Percentiles rank a stretch among this genome's conserved stretches.
phyloP scores from a whole-genome alignment of 2,888 invertebrate genomes.

The Caenorhabditis panamensis region DNA sequence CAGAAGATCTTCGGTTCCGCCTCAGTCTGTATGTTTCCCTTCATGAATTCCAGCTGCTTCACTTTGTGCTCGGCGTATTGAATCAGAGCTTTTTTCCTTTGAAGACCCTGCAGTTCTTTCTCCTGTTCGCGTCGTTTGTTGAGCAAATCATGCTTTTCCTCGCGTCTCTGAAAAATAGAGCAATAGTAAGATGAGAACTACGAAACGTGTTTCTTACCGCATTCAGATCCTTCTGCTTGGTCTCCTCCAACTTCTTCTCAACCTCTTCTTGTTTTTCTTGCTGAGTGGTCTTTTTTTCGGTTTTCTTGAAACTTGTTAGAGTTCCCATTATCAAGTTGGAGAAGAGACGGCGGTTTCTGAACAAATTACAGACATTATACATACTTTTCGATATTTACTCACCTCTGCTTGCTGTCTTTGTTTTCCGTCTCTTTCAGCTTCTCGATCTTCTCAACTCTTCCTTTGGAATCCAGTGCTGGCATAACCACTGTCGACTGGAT shows the following conservation, averaged over 20 bases:
- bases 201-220: slow-evolving; percentile 83
- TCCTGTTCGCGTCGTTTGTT: slow-evolving; percentile 91
- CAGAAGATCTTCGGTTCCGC: slow-evolving; percentile 91
- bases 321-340: slow-evolving; percentile 92
- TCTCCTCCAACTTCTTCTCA: slow-evolving; percentile 94
- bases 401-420: slow-evolving; percentile 75
- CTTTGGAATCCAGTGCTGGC: slow-evolving; percentile 86
- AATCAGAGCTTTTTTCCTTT: slow-evolving; percentile 86
- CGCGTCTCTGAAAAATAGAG: slow-evolving; percentile 82
- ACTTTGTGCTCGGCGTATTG: slow-evolving; percentile 88
- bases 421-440: slow-evolving; percentile 85
- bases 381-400: not conserved
- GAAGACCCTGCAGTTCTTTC: slow-evolving; percentile 90
- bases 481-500: slow-evolving; percentile 75
- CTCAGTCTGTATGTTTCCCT: slow-evolving; percentile 90
- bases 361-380: slow-evolving; percentile 51
- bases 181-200: not conserved
- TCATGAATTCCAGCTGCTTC: slow-evolving; percentile 87
- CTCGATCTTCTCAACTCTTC: slow-evolving; percentile 88
- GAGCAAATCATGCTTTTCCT: slow-evolving; percentile 90
- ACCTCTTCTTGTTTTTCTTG: slow-evolving; percentile 91
- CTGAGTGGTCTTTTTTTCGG: slow-evolving; percentile 85
- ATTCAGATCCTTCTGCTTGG: slow-evolving; percentile 90
- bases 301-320: slow-evolving; percentile 94
- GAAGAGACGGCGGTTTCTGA: slow-evolving; percentile 93